A percentile compares a stretch with the other conserved stretches of the same genome.
Evolutionary conservation across 2,888 invertebrate species (phyloP).

Genomic region (Ichneumon xanthorius): DNA sequence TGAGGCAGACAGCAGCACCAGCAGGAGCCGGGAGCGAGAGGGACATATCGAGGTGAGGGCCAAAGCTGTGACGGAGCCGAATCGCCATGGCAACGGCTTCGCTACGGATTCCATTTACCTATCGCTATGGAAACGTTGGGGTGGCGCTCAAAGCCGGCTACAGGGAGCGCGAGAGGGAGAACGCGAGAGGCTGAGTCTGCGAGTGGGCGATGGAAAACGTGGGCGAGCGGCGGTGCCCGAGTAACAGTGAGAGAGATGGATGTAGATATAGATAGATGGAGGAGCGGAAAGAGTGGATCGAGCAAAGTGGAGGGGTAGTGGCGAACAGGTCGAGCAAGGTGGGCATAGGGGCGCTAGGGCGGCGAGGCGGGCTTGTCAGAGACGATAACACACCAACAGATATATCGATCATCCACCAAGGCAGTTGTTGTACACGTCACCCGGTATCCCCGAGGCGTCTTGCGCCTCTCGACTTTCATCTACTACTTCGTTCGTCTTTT

Average conservation of each 20-base stretch:
- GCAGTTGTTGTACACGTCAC: conserved; percentile 69
- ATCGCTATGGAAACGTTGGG: conserved; percentile 84
- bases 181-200: conserved; percentile 57
- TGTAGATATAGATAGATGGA: conserved; percentile 19
- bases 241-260: conserved; percentile 10
- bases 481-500: conserved; percentile 21
- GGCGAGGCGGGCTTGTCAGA: conserved; percentile 75
- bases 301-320: conserved; percentile 59
- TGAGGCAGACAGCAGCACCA: conserved; percentile 59
- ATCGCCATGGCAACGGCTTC: conserved; percentile 84
- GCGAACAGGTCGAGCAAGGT: conserved; percentile 66
- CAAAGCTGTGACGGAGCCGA: conserved; percentile 76
- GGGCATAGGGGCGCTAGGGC: conserved; percentile 61
- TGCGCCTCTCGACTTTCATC: conserved; percentile 23
- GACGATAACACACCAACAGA: conserved; percentile 79
- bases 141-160: conserved; percentile 81
- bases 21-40: conserved; percentile 60
- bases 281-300: conserved; percentile 62
- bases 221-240: conserved; percentile 41
- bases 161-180: conserved; percentile 66
- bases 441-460: conserved; percentile 51
- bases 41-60: conserved; percentile 63
- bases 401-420: conserved; percentile 79
- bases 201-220: conserved; percentile 59
- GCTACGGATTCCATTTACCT: conserved; percentile 84